These are phyloP conservation scores for Riptortus pedestris DNA, from an alignment of 1,140 invertebrate species.

Conservation along the genomic window DNA sequence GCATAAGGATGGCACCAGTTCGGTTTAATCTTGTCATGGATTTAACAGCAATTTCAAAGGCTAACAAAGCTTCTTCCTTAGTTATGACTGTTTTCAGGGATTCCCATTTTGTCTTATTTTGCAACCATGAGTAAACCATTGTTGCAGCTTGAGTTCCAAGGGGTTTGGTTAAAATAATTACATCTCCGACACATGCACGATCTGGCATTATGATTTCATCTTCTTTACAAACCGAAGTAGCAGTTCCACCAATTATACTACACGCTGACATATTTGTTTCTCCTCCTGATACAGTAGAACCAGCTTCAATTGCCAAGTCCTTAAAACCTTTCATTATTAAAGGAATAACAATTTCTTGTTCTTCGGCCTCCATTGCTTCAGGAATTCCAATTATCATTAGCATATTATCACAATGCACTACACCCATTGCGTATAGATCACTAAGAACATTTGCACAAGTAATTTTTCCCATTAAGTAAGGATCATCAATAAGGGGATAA, in stretches of 20 bases:
- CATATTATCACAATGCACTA: constrained; percentile 98
- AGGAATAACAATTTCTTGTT: constrained; percentile 86
- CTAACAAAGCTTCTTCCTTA: constrained; percentile 87
- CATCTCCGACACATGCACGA: constrained; percentile 91
- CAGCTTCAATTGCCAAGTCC: constrained; percentile 85
- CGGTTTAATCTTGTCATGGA: constrained; percentile 92
- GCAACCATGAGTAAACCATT: constrained; percentile 94
- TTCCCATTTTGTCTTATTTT: constrained; percentile 90
- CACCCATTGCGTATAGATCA: constrained; percentile 97
- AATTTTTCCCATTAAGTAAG: constrained; percentile 96
- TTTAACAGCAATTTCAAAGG: constrained; percentile 90
- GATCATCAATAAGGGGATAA: constrained; percentile 95
- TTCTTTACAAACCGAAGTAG: constrained; percentile 70
- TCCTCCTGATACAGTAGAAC: constrained; percentile 85
- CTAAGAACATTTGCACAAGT: constrained; percentile 97
- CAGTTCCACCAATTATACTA: constrained; percentile 94
- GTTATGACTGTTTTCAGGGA: constrained; percentile 88
- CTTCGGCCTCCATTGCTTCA: constrained; percentile 90
- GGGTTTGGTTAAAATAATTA: constrained; percentile 91
- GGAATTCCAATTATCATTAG: constrained; percentile 92
- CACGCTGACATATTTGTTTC: constrained; percentile 96
- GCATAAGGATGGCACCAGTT: constrained; percentile 85
- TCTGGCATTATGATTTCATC: constrained; percentile 48
- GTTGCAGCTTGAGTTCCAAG: constrained; percentile 89
- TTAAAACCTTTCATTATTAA: constrained; percentile 91